Conservation (phyloP, 2,113 vertebrate genomes). For the Rhipidura dahli region DNA sequence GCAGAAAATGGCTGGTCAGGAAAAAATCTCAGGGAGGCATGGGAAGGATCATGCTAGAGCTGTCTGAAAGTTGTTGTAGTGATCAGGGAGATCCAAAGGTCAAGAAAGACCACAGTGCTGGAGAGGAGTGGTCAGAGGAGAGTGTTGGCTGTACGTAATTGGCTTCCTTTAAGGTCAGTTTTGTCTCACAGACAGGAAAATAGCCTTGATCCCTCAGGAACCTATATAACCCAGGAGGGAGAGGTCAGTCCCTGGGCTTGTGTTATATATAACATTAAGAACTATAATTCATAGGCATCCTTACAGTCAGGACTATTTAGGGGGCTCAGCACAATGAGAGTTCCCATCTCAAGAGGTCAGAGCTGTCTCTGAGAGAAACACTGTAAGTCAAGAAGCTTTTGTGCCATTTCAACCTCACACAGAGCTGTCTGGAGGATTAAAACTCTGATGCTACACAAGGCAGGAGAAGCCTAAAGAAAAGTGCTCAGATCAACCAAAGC, state of each 20-base stretch:
- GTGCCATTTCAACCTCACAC: neutral
- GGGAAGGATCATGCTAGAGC: neutral
- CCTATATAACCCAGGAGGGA: neutral
- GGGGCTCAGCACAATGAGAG: neutral
- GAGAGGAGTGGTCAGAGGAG: neutral
- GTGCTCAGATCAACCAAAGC: neutral
- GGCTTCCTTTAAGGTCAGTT: neutral
- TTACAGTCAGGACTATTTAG: neutral
- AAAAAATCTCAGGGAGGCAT: neutral
- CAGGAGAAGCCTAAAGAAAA: neutral
- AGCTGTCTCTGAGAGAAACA: rapidly evolving
- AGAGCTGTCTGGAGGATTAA: neutral
- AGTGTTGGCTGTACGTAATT: neutral
- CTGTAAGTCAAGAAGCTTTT: neutral
- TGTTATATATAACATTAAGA: neutral
- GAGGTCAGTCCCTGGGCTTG: neutral
- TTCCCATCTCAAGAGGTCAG: neutral
- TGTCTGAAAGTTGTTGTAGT: neutral
- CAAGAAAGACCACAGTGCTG: neutral
- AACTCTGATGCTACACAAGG: neutral
- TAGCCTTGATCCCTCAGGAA: neutral
- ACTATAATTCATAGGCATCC: neutral
- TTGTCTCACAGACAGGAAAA: neutral
- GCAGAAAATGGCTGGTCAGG: neutral
- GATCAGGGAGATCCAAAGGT: neutral